phyloP scores from a whole-genome alignment of 2,797 vertebrate genomes.

The Enteromius paludinosus region DNA sequence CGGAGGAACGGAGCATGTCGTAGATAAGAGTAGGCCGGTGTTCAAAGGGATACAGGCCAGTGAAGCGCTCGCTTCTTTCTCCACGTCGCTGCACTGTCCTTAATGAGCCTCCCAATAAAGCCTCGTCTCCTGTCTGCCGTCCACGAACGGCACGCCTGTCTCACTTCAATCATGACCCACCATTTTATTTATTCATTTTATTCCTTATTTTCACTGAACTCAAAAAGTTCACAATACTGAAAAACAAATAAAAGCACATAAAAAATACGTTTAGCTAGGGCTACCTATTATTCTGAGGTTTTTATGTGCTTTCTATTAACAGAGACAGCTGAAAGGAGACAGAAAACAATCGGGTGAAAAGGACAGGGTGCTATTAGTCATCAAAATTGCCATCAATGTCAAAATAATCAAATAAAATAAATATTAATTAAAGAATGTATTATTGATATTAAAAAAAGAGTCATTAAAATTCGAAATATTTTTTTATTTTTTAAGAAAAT shows the following conservation, averaged over 20 bases:
- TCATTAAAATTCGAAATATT: not conserved
- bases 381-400: not conserved
- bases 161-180: slow-evolving; percentile 75
- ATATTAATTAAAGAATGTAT: not conserved
- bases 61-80: slow-evolving; percentile 74
- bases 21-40: slow-evolving; percentile 78
- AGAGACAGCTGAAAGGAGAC: slow-evolving; percentile 1
- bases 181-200: slow-evolving; percentile 72
- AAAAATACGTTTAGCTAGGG: slow-evolving; percentile 75
- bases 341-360: not conserved
- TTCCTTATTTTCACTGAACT: slow-evolving; percentile 73
- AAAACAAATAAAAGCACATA: slow-evolving; percentile 81
- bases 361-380: not conserved
- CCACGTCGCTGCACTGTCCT: slow-evolving; percentile 78
- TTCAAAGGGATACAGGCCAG: slow-evolving; percentile 79
- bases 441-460: not conserved
- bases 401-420: not conserved
- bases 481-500: too few species aligned
- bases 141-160: slow-evolving; percentile 66
- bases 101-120: slow-evolving; percentile 80
- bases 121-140: slow-evolving; percentile 41
- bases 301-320: not conserved
- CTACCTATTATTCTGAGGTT: not conserved
- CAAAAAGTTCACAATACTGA: slow-evolving; percentile 80
- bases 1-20: slow-evolving; percentile 80